phyloP scores from a whole-genome alignment of 2,888 invertebrate genomes.

The Eristalis intricaria region DNA sequence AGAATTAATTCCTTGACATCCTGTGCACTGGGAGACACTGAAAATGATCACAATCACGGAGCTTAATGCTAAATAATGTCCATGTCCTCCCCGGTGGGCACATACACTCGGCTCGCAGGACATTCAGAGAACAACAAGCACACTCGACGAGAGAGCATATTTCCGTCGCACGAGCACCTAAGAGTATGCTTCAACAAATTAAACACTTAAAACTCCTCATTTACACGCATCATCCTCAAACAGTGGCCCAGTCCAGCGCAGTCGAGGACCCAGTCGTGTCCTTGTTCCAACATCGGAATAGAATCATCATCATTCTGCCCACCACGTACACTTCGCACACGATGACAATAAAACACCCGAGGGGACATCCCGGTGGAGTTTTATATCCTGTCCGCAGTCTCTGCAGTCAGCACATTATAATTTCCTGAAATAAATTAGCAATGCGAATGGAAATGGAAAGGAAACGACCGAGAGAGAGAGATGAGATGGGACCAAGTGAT shows the following conservation, averaged over 20 bases:
- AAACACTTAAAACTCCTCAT: slow-evolving; percentile 71
- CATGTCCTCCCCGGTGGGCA: slow-evolving; percentile 42
- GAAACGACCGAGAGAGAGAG: slow-evolving; percentile 1
- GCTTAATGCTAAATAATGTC: slow-evolving; percentile 43
- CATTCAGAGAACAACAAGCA: neutral
- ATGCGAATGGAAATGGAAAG: slow-evolving; percentile 65
- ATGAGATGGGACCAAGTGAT: slow-evolving; percentile 5
- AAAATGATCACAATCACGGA: slow-evolving; percentile 56
- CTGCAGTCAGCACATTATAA: slow-evolving; percentile 72
- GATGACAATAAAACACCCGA: slow-evolving; percentile 70
- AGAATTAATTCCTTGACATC: slow-evolving; percentile 67
- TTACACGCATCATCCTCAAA: slow-evolving; percentile 61
- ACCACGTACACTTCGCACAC: slow-evolving; percentile 31
- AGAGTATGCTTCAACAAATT: slow-evolving; percentile 69
- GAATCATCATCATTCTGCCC: slow-evolving; percentile 59
- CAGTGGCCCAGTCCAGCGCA: neutral
- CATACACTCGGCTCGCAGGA: neutral
- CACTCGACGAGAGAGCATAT: slow-evolving; percentile 39
- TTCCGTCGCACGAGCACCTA: slow-evolving; percentile 51
- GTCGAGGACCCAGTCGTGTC: neutral
- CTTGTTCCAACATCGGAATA: slow-evolving; percentile 28
- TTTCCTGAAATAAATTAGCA: slow-evolving; percentile 72
- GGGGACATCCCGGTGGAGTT: slow-evolving; percentile 66
- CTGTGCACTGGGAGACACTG: slow-evolving; percentile 40
- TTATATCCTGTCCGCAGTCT: slow-evolving; percentile 72